Percentiles rank a stretch among this genome's conserved stretches.
phyloP scores from a whole-genome alignment of 1,140 invertebrate genomes.

The Eueides isabella region DNA sequence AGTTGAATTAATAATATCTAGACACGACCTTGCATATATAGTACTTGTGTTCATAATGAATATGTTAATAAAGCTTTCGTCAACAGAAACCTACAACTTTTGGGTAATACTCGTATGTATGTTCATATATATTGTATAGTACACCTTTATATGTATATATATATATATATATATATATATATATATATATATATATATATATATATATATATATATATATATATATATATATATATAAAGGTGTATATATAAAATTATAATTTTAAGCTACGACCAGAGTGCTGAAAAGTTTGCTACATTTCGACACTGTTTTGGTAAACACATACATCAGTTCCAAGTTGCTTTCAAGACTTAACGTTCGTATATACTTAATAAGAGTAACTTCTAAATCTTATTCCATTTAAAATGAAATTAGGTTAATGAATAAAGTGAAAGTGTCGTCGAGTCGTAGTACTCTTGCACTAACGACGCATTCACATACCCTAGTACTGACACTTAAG shows the following conservation, averaged over 20 bases:
- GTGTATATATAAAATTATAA: too few relatives aligned
- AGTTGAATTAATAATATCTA: constrained; percentile 40
- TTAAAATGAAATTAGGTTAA: constrained; percentile 13
- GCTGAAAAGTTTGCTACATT: too few relatives aligned
- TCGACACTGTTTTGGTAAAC: too few relatives aligned
- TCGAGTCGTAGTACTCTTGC: constrained; percentile 18
- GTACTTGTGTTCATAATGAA: background rate
- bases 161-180: too few relatives aligned
- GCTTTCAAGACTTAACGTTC: background rate
- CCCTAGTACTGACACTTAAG: background rate
- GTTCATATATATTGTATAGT: too few relatives aligned
- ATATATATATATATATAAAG: too few relatives aligned
- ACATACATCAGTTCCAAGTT: background rate
- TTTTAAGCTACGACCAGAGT: too few relatives aligned
- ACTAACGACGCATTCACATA: constrained; percentile 27
- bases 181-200: too few relatives aligned
- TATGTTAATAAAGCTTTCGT: constrained; percentile 6
- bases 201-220: too few relatives aligned
- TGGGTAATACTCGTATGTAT: too few relatives aligned
- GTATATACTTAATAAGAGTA: background rate
- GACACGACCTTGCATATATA: constrained; percentile 23
- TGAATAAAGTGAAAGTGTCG: constrained; percentile 23
- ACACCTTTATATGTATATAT: too few relatives aligned
- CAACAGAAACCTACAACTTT: background rate
- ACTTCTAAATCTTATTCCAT: constrained; percentile 8